Evolutionary conservation across 2,113 vertebrate species (phyloP).

Genomic region (Lasiurus cinereus): DNA sequence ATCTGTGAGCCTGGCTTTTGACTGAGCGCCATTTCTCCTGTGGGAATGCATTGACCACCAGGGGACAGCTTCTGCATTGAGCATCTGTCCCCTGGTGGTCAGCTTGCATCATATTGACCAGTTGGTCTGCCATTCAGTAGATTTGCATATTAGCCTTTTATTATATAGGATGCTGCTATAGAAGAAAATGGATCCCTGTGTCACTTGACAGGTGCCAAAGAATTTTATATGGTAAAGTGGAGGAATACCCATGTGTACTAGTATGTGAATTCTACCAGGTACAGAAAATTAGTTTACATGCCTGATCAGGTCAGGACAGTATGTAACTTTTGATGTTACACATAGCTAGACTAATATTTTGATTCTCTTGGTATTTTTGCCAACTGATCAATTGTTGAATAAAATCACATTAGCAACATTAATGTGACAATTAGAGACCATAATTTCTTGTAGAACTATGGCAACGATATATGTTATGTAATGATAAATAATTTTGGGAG

Average conservation of each 20-base stretch:
- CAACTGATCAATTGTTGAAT: neutral
- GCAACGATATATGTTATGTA: neutral
- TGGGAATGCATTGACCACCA: too few relatives aligned
- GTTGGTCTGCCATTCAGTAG: too few relatives aligned
- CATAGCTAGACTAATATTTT: neutral
- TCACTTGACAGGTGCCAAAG: neutral
- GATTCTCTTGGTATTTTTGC: neutral
- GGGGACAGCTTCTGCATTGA: too few relatives aligned
- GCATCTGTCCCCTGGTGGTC: too few relatives aligned
- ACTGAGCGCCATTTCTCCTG: too few relatives aligned
- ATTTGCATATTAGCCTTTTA: too few relatives aligned
- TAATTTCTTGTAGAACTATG: neutral
- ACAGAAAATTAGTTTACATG: neutral
- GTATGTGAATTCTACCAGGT: neutral
- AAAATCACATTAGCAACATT: neutral
- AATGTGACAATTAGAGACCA: neutral
- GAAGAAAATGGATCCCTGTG: neutral
- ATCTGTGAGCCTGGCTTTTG: too few relatives aligned
- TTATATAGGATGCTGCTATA: too few relatives aligned
- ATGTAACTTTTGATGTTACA: neutral
- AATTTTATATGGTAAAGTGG: neutral
- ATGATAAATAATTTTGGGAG: neutral
- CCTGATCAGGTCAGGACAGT: neutral
- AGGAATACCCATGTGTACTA: neutral
- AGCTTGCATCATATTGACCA: accelerated